Base-by-base conservation (phyloP, 2,797 vertebrate genomes). In the Hephaestus fuliginosus region DNA sequence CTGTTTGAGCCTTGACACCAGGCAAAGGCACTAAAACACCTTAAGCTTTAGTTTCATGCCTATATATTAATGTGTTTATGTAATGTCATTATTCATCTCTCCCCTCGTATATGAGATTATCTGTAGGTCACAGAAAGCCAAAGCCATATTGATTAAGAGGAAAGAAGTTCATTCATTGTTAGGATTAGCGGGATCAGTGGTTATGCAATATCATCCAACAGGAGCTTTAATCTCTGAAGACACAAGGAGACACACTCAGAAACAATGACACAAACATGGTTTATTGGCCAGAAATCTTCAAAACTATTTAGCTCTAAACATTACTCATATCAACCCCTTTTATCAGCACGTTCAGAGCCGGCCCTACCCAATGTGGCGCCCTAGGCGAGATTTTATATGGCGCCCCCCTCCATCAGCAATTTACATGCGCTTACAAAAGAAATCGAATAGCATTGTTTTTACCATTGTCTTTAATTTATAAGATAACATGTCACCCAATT, bases 121-220 rank as follows among this genome's bases (percentile, higher is more conserved):
- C 30, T 1, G 25, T 46, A 74, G 71, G 39, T 81, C 74, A 70
- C 25, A 52, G 53, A 52, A 48, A 71, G 20, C 62, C 36, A 44
- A 58, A 76, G 74, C 3, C 57, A 51, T 66, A 61, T 68, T 78
- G 79, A 87, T 86, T 71, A 48, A 52, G 75, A 51, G 9, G 39
- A 71, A 71, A 72, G 25, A 73, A 75, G 14, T 66, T 76, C 82
- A 80, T 70, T 55, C 44, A 52, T 44, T 2, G 13, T 57, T 13
- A 39, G 13, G 22, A 70, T 68, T 20, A 67, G 57, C 58, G 43
- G 68, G 62, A 73, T 65, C 62, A 46, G n/a, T 18, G 36, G 63
- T 71, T 76, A 46, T 80, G 56, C 61, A 48, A 58, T 43, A 33
- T 17, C 39, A 33, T 62, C 43, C 14, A 49, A 55, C 7, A 22